A percentile compares a stretch with the other conserved stretches of the same genome.
Conservation (phyloP, 1,140 invertebrate species). For the Drosophila mauritiana region DNA sequence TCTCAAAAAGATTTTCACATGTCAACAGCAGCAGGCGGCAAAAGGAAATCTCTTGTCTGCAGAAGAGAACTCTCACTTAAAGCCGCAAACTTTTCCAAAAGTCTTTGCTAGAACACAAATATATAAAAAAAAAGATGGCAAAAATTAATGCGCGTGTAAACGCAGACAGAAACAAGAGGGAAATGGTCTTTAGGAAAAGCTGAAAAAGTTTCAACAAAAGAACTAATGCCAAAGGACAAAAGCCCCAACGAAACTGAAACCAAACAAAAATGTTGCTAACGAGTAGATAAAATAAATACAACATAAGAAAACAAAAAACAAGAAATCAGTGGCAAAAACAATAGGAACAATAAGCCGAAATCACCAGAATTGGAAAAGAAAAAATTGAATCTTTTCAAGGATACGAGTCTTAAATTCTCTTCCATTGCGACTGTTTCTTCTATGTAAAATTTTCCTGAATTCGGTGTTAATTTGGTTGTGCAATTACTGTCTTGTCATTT, state of each 20-base stretch:
- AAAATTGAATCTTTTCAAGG: conserved; percentile 10
- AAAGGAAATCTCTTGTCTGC: conserved; percentile 17
- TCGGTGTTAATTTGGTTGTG: not conserved
- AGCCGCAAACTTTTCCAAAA: conserved; percentile 54
- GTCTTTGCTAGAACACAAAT: conserved; percentile 10
- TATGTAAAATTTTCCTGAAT: not conserved
- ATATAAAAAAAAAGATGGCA: conserved; percentile 21
- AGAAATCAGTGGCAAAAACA: conserved; percentile 15
- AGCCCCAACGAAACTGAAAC: conserved; percentile 48
- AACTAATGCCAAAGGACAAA: conserved; percentile 52
- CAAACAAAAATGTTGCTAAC: conserved; percentile 58
- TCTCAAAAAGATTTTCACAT: conserved; percentile 33
- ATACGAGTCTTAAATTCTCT: conserved; percentile 15
- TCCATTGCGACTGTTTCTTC: conserved; percentile 5
- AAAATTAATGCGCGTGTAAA: conserved; percentile 70
- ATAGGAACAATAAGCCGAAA: conserved; percentile 19
- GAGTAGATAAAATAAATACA: conserved; percentile 63
- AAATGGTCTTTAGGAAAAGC: conserved; percentile 35
- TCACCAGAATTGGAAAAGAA: conserved; percentile 12
- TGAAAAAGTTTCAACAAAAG: conserved; percentile 55
- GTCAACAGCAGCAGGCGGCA: conserved; percentile 54
- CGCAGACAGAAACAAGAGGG: conserved; percentile 32
- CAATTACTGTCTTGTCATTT: not conserved
- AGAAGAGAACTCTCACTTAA: conserved; percentile 25
- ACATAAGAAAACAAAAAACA: conserved; percentile 21